phyloP scores from a whole-genome alignment of 2,888 invertebrate genomes.

The Stenolophus ochropezus region DNA sequence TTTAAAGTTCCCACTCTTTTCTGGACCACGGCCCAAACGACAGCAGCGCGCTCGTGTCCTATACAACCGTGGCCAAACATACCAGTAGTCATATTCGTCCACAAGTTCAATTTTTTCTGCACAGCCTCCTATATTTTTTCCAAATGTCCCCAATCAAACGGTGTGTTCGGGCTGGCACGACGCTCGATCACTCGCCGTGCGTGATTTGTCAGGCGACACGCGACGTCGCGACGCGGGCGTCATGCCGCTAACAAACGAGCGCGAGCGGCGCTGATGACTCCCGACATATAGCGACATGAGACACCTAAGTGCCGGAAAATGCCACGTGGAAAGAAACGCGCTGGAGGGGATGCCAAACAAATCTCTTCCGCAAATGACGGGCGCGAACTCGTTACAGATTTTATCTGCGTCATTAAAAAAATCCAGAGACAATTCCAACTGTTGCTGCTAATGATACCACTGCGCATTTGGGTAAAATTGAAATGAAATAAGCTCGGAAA shows the following conservation, averaged over 20 bases:
- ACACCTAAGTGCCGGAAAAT: background rate
- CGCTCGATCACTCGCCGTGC: background rate
- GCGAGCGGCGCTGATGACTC: background rate
- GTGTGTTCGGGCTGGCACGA: background rate
- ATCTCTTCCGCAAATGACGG: background rate
- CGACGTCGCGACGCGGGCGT: background rate
- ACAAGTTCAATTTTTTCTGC: too few relatives aligned
- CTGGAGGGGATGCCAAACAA: background rate
- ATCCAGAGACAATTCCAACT: too few relatives aligned
- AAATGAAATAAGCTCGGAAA: too few relatives aligned
- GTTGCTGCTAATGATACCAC: too few relatives aligned
- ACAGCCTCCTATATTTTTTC: background rate
- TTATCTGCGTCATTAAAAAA: too few relatives aligned
- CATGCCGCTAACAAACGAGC: constrained; percentile 33
- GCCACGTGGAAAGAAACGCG: background rate
- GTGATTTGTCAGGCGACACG: background rate
- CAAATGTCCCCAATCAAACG: background rate
- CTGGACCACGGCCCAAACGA: too few relatives aligned
- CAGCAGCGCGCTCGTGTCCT: too few relatives aligned
- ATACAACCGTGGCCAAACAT: too few relatives aligned
- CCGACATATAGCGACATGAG: constrained; percentile 2
- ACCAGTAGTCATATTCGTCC: too few relatives aligned
- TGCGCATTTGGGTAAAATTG: too few relatives aligned
- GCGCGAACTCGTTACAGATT: background rate
- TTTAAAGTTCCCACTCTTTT: too few relatives aligned